These are phyloP conservation scores for Epinephelus coioides DNA, from an alignment of 2,797 vertebrate genomes.

Conservation along the genomic window DNA sequence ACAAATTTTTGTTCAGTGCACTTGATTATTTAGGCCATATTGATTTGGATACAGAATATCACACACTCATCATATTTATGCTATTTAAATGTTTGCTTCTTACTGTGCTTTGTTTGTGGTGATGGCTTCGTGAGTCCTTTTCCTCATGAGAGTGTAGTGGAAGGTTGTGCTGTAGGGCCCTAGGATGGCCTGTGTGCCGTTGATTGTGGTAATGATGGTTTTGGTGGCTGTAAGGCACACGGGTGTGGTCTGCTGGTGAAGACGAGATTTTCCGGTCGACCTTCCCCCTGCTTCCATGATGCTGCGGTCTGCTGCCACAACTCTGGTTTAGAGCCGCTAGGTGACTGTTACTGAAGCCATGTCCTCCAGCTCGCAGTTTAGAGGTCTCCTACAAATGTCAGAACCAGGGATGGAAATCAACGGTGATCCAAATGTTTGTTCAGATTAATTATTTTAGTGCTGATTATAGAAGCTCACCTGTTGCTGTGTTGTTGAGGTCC, in stretches of 20 bases:
- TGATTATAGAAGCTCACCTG: constrained; percentile 79
- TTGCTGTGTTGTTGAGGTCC: constrained; percentile 86
- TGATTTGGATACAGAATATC: too few relatives aligned
- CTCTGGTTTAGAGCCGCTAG: constrained; percentile 66
- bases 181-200: constrained; percentile 78
- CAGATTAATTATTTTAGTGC: not conserved
- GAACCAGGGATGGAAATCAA: not conserved
- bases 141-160: constrained; percentile 67
- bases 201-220: constrained; percentile 85
- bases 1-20: too few relatives aligned
- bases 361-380: constrained; percentile 77
- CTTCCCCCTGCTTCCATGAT: constrained; percentile 78
- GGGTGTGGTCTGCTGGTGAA: constrained; percentile 94
- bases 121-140: constrained; percentile 79
- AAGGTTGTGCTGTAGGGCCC: constrained; percentile 80
- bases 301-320: constrained; percentile 63
- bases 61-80: too few relatives aligned
- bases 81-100: constrained; percentile 46
- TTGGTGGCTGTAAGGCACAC: constrained; percentile 94
- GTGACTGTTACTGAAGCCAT: constrained; percentile 70
- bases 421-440: not conserved
- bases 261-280: constrained; percentile 82
- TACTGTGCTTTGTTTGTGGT: constrained; percentile 86
- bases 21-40: too few relatives aligned
- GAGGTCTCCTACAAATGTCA: constrained; percentile 78